Base-by-base conservation (phyloP, 92 coral and sea anemone species). In the Umimayanthus kanabou region DNA sequence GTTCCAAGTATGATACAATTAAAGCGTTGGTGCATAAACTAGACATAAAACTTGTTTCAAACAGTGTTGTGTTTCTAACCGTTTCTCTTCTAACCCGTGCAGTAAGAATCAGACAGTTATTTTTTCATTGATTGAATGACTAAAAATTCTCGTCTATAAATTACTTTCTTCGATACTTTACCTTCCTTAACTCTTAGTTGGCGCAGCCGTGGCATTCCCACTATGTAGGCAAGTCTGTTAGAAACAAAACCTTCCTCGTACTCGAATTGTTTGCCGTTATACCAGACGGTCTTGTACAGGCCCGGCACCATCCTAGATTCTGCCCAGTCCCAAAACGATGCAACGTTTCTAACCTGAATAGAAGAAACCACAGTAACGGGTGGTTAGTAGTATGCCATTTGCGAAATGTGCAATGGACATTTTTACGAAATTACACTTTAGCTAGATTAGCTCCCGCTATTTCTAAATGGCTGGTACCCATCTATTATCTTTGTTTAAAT, bases 121-220 rank as follows among this genome's bases (percentile, higher is more conserved):
- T 45, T 77, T 75, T 33, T 77, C 53, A 33, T 4, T 11, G 16
- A 71, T 22, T 39, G 49, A 45, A 45, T 45, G 2, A 45, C 49
- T 45, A 45, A 53, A 37, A 30, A 9, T n/a, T 22, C 42, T 16
- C 13, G 42, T 14, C 58, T 61, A 20, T 61, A 61, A 61, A 61
- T 61, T 61, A 23, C 18, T 8, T 13, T 73, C 80, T 1, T 22
- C 3, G 4, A n/a, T 29, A 64, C 42, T 39, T 77, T 84, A 94
- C 96, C 95, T 92, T 89, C 87, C 58, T 87, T 84, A 25, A 93
- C 92, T 88, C 98, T 89, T 2, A 96, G 96, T 78, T 96, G 98
- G 57, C 98, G 87, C 61, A 93, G 77, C 47, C 98, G 91, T 14
- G 98, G 98, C 94, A 96, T 95, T 29, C 98, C 98, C 53, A 96